Percentiles rank a stretch among this genome's conserved stretches.
phyloP scores from a whole-genome alignment of 2,888 invertebrate species.

The Chrysolina haemoptera region DNA sequence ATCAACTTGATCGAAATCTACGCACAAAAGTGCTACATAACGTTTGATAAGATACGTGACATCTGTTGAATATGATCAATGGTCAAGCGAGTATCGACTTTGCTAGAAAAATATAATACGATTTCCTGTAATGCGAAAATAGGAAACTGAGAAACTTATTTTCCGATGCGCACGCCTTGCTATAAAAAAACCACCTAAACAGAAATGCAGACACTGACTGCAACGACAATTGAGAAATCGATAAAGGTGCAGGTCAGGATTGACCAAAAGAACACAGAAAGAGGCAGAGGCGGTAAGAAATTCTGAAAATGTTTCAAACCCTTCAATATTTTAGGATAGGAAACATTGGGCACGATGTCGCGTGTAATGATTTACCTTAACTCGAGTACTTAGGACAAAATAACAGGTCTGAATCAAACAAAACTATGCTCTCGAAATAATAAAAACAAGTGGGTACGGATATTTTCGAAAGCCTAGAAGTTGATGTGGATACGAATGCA shows the following conservation, averaged over 20 bases:
- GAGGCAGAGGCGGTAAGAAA: not conserved
- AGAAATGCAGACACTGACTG: constrained; percentile 58
- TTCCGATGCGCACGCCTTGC: constrained; percentile 51
- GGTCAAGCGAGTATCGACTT: constrained; percentile 29
- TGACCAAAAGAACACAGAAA: constrained; percentile 40
- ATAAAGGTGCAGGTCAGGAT: constrained; percentile 64
- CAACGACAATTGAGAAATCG: constrained; percentile 60
- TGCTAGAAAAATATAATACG: constrained; percentile 28
- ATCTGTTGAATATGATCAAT: constrained; percentile 39
- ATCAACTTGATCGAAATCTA: constrained; percentile 48
- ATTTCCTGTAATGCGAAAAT: constrained; percentile 32
- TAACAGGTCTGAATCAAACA: too few relatives aligned
- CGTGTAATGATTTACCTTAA: too few relatives aligned
- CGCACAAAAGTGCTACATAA: constrained; percentile 34
- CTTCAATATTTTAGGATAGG: too few relatives aligned
- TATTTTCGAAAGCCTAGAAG: too few relatives aligned
- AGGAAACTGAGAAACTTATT: constrained; percentile 39
- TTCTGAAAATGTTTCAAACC: not conserved
- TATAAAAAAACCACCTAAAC: constrained; percentile 55
- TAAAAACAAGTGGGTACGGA: too few relatives aligned
- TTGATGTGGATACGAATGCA: too few relatives aligned
- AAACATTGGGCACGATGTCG: too few relatives aligned
- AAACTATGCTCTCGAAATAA: too few relatives aligned
- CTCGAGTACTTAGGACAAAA: too few relatives aligned
- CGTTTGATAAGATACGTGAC: constrained; percentile 28